Conservation (phyloP, 2,888 invertebrate species). For the Adineta ricciae region DNA sequence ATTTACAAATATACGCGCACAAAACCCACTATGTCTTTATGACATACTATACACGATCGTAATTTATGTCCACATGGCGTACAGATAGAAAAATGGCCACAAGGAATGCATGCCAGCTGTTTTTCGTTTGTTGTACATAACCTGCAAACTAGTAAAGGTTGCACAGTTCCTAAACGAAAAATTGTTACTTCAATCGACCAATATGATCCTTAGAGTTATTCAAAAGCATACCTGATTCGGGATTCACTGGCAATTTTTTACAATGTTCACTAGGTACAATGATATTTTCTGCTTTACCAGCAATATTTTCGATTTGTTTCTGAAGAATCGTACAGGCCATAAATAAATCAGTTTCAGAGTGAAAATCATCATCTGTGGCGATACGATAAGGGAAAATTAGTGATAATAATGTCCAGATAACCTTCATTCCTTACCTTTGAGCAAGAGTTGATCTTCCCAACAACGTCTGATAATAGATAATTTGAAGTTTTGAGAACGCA, state of each 20-base stretch:
- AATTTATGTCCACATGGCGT: not conserved
- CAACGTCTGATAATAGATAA: not conserved
- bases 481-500: not conserved
- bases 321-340: not conserved
- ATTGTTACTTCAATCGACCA: too few species aligned
- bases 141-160: too few species aligned
- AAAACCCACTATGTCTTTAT: not conserved
- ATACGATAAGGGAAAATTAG: too few species aligned
- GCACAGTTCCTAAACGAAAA: too few species aligned
- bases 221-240: not conserved
- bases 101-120: not conserved
- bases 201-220: too few species aligned
- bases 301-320: not conserved
- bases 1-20: not conserved
- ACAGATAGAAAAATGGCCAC: not conserved
- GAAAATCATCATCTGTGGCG: not conserved
- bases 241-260: not conserved
- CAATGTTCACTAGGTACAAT: not conserved
- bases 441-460: not conserved
- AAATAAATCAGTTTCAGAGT: too few species aligned
- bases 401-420: too few species aligned
- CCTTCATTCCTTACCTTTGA: not conserved
- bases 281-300: not conserved
- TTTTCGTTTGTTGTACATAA: not conserved
- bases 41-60: not conserved